Evolutionary conservation across 2,888 invertebrate genomes (phyloP), one percentile per base, ranked within the genome.

Genomic region (Pteria penguin): DNA sequence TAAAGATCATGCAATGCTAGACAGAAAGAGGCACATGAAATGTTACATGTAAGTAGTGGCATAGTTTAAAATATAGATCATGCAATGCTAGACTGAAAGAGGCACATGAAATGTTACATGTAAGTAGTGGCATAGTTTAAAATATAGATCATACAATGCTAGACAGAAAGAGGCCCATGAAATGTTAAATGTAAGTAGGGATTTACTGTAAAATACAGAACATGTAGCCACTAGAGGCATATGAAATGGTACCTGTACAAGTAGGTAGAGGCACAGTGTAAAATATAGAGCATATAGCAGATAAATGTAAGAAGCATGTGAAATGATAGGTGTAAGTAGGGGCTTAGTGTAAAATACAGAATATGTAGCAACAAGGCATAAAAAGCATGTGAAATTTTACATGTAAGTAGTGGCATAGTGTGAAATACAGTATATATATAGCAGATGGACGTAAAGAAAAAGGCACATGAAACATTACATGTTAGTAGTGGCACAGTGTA

Each of bases 21-120:
- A 83, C 95, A 99, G 89, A 96, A 96, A 93, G 99, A 99, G 93
- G 98, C 98, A 24, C 96, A 96, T 0, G 98, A 99, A 91, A 99
- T 99, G 98, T 94, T 99, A 83, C 88, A 87, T 85, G 90, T 89
- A 79, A 67, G 71, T 79, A 54, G 2, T 11, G 4, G 36, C 14
- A 31, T n/a, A 11, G 29, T 58, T 14, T n/a, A 60, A 5, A 52
- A 33, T n/a, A 31, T 22, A 55, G 22, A 71, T 24, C 0, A 2
- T 36, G 45, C 14, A 36, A 5, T 36, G 96, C 97, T 90, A 94
- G 98, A 83, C 95, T 99, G 89, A 96, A 96, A 93, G 99, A 11
- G 45, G 5, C 45, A 5, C 45, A 36, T 36, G 45, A 8, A 3
- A 4, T 11, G 14, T 14, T 36, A 36, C 45, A 36, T 36, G 45